Base-by-base conservation (phyloP, 2,113 vertebrate species). In the Cnemophilus loriae region DNA sequence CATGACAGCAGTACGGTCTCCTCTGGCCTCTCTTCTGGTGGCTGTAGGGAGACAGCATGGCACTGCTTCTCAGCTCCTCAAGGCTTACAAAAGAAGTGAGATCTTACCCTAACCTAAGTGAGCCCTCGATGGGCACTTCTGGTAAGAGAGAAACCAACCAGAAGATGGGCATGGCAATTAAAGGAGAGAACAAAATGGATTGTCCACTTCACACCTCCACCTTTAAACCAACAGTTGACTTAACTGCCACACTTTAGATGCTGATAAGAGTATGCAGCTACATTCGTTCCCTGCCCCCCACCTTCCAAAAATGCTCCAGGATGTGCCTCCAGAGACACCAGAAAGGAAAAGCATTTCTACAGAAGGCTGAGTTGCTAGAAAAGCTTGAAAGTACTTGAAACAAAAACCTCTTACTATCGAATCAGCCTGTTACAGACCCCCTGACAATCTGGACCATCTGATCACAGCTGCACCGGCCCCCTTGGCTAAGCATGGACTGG, bases 191-290 rank as follows among this genome's bases (percentile, higher is more conserved):
- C 41, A 52, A 73, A 28, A 77, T 21, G 9, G 35, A 81, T 86
- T 80, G 59, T 37, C 60, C 73, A 56, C 71, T 74, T 87, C 77
- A 89, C 61, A 76, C 70, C 61, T 75, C 75, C 65, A 60, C 49
- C 64, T 73, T 82, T 75, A 74, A 94, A 56, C n/a, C 41, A 81
- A 60, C 2, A 84, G 71, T 7, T 88, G 28, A 52, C 18, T 84
- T 80, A 55, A 88, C 1, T 67, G 78, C 35, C 56, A 67, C 52
- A 19, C 19, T 80, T 41, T 27, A 50, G 21, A 7, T 56, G 46
- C 47, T 55, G 85, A 27, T 39, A 90, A 59, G 47, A 83, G 16
- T 6, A 23, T 1, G 15, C 23, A 92, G 53, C 59, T 47, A 47
- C 17, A 9, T 74, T 75, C 42, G 30, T 39, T 42, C 4, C 27